These are phyloP conservation scores for Larimichthys crocea DNA, from an alignment of 2,113 vertebrate species.

Conservation along the genomic window DNA sequence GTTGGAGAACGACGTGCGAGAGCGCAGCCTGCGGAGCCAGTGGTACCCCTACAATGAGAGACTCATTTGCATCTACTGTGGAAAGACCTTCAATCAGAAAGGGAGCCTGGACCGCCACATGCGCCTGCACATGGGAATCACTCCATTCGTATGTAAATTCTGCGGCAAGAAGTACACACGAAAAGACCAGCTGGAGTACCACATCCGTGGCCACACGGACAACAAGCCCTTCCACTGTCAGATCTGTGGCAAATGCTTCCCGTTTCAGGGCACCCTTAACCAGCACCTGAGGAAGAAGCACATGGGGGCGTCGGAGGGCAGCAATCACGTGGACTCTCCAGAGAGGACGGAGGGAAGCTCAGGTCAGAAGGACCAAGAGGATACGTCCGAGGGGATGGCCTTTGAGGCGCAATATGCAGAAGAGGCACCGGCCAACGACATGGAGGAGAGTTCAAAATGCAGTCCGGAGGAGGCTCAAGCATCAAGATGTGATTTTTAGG, in stretches of 20 bases:
- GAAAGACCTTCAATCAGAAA: slow-evolving; percentile 99
- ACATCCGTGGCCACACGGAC: slow-evolving; percentile 98
- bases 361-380: slow-evolving; percentile 89
- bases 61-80: slow-evolving; percentile 98
- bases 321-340: slow-evolving; percentile 89
- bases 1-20: slow-evolving; percentile 90
- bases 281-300: slow-evolving; percentile 99
- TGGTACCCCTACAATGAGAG: slow-evolving; percentile 97
- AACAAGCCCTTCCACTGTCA: slow-evolving; percentile 99
- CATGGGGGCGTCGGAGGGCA: slow-evolving; percentile 88
- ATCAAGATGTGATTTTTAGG: slow-evolving; percentile 84
- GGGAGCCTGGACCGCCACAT: slow-evolving; percentile 98
- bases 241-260: slow-evolving; percentile 99
- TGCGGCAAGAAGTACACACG: slow-evolving; percentile 99
- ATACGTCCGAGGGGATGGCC: slow-evolving; percentile 89
- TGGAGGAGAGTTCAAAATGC: slow-evolving; percentile 81
- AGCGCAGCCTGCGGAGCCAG: slow-evolving; percentile 91
- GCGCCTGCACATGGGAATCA: slow-evolving; percentile 99
- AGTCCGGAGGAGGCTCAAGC: slow-evolving; percentile 81
- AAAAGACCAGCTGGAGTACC: slow-evolving; percentile 98
- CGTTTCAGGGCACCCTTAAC: slow-evolving; percentile 98
- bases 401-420: slow-evolving; percentile 83
- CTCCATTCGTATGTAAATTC: slow-evolving; percentile 98
- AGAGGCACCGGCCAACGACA: slow-evolving; percentile 77
- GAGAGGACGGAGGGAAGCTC: slow-evolving; percentile 89